Evolutionary conservation across 2,888 invertebrate species (phyloP).

Genomic region (Bhutanitis thaidina): DNA sequence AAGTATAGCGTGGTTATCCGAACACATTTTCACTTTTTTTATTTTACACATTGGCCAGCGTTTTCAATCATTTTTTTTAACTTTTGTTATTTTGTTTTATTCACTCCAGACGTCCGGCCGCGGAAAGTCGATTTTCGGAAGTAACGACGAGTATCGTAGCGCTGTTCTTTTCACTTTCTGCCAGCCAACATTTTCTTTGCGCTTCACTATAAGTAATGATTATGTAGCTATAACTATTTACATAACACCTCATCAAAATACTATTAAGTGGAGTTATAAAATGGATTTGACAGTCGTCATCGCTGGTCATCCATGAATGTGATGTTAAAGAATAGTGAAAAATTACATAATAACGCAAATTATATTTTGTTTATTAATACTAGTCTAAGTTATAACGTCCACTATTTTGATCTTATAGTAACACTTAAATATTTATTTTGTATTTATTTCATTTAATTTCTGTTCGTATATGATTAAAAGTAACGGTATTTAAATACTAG

Average conservation of each 20-base stretch:
- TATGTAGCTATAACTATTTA: slow-evolving; percentile 15
- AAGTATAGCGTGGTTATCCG: slow-evolving; percentile 30
- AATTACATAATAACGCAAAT: too few relatives aligned
- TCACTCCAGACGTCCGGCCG: slow-evolving; percentile 48
- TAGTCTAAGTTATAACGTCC: too few relatives aligned
- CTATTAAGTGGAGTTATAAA: slow-evolving; percentile 9
- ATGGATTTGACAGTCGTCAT: not conserved
- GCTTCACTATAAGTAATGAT: slow-evolving; percentile 11
- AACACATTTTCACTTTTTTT: slow-evolving; percentile 41
- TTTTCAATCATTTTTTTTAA: slow-evolving; percentile 35
- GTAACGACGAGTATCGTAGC: slow-evolving; percentile 45
- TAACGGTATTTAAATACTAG: too few relatives aligned
- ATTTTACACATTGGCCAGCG: slow-evolving; percentile 31
- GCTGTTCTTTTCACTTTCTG: slow-evolving; percentile 69
- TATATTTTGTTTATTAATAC: too few relatives aligned
- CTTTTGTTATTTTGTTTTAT: slow-evolving; percentile 24
- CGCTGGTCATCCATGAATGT: not conserved
- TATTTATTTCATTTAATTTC: too few relatives aligned
- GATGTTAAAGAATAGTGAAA: not conserved
- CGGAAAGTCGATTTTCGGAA: slow-evolving; percentile 61
- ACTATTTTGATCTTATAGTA: too few relatives aligned
- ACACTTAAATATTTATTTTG: too few relatives aligned
- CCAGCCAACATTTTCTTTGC: slow-evolving; percentile 32
- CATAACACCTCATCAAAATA: slow-evolving; percentile 16
- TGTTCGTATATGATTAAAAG: too few relatives aligned